Evolutionary conservation across 2,113 vertebrate species (phyloP).

Genomic region (Ardeotis arabs): DNA sequence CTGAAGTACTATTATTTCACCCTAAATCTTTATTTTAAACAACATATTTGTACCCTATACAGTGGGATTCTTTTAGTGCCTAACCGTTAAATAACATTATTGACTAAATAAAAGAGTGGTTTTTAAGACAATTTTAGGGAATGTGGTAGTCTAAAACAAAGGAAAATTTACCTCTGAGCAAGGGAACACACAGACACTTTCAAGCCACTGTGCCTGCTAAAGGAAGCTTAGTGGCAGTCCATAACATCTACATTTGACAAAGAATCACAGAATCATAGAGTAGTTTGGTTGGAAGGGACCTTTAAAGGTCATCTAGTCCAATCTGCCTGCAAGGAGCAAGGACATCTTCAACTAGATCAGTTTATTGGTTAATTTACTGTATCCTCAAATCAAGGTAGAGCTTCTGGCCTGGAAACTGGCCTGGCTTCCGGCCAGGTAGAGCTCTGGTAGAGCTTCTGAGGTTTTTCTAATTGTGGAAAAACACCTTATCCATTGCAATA

Average conservation of each 20-base stretch:
- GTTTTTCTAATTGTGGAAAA: neutral
- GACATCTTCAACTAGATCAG: no score
- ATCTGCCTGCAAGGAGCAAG: no score
- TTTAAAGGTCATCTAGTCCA: no score
- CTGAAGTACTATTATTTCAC: neutral
- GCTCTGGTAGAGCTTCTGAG: no score
- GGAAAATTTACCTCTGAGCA: neutral
- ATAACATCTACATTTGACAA: neutral
- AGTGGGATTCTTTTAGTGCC: neutral
- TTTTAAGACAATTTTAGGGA: neutral
- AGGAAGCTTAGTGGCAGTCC: neutral
- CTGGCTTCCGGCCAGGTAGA: no score
- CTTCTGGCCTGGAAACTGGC: neutral
- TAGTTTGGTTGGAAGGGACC: no score
- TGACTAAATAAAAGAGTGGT: neutral
- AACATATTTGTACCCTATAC: neutral
- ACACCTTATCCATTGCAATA: fast-evolving
- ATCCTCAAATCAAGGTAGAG: neutral
- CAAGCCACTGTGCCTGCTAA: neutral
- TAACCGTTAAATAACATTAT: neutral
- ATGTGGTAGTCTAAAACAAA: neutral
- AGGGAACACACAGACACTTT: neutral
- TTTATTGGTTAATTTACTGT: neutral
- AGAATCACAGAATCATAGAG: neutral
- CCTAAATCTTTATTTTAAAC: neutral